Evolutionary conservation across 1,140 invertebrate genomes (phyloP).

Genomic region (Drosophila pandora): DNA sequence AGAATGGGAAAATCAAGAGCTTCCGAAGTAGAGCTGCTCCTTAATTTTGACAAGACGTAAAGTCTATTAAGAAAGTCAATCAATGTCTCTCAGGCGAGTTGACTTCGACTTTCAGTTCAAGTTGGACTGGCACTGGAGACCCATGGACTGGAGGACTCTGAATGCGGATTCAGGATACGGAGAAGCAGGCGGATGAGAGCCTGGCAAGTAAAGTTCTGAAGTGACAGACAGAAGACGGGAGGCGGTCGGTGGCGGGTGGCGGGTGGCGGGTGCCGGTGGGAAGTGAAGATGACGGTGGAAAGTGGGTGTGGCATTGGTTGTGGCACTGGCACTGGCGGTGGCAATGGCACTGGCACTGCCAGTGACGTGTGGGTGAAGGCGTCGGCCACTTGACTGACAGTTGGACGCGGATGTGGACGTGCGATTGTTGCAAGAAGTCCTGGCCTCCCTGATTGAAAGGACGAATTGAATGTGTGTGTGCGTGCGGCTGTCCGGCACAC

Average conservation of each 20-base stretch:
- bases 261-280: constrained; percentile 15
- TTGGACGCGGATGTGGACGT: constrained; percentile 66
- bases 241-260: neutral
- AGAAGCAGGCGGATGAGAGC: constrained; percentile 43
- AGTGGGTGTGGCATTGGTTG: constrained; percentile 9
- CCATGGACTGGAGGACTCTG: constrained; percentile 25
- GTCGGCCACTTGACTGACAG: constrained; percentile 76
- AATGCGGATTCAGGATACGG: neutral
- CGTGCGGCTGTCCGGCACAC: constrained; percentile 19
- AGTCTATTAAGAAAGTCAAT: constrained; percentile 83
- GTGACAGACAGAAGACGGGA: constrained; percentile 62
- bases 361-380: constrained; percentile 61
- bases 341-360: constrained; percentile 19
- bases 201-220: constrained; percentile 65
- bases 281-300: neutral
- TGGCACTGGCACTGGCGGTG: constrained; percentile 46
- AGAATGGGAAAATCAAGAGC: constrained; percentile 12
- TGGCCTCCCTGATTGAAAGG: constrained; percentile 73
- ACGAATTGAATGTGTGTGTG: constrained; percentile 75
- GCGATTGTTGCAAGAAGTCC: constrained; percentile 53
- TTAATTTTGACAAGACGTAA: constrained; percentile 82
- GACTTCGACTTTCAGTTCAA: constrained; percentile 61
- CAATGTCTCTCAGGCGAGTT: constrained; percentile 79
- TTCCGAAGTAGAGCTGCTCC: constrained; percentile 53
- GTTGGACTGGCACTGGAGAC: constrained; percentile 39